phyloP scores from a whole-genome alignment of 2,113 vertebrate genomes.

The Crocuta crocuta region DNA sequence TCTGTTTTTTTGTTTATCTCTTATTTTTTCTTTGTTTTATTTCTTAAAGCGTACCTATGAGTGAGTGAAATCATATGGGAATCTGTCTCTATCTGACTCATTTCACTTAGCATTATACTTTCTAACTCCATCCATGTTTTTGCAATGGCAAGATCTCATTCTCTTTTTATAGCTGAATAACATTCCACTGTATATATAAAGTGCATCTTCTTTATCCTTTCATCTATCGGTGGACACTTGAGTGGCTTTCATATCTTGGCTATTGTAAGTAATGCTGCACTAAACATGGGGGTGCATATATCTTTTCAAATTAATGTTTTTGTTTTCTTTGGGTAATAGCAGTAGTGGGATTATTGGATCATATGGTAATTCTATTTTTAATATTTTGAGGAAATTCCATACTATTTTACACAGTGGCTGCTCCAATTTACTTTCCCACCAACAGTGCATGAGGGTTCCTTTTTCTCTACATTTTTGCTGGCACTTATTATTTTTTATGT shows the following conservation, averaged over 20 bases:
- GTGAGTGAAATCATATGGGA: no score
- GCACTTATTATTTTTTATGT: background rate
- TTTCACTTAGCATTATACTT: no score
- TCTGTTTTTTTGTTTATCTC: no score
- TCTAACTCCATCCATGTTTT: no score
- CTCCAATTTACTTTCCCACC: background rate
- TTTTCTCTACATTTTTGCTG: background rate
- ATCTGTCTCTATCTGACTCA: no score
- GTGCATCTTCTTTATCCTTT: background rate
- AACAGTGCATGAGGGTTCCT: background rate
- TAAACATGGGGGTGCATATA: no score
- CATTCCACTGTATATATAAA: background rate
- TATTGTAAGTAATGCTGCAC: background rate
- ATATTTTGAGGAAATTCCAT: background rate
- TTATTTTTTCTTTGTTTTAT: no score
- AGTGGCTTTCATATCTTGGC: background rate
- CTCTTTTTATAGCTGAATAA: background rate
- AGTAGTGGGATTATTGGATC: background rate
- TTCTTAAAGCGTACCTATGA: no score
- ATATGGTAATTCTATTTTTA: background rate
- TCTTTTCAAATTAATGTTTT: no score
- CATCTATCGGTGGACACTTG: background rate
- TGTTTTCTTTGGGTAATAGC: background rate
- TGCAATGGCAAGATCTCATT: background rate
- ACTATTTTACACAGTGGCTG: background rate